Base-by-base conservation (phyloP, 1,140 invertebrate species). In the Zophobas morio region DNA sequence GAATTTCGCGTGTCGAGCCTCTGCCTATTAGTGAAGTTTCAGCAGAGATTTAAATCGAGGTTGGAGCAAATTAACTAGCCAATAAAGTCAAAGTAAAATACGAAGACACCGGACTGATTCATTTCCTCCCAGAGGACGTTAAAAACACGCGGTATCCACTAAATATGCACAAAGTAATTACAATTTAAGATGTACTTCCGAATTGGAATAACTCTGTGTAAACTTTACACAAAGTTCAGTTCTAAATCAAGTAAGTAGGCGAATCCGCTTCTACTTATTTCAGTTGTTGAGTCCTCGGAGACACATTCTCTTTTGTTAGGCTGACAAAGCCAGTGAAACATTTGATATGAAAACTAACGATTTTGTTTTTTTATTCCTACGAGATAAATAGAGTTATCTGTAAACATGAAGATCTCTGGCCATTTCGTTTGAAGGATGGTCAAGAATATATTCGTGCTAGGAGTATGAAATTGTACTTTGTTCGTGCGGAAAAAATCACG, bases 121-220 rank as follows among this genome's bases (percentile, higher is more conserved):
- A 84, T 80, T 79, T 53, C 66, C 76, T 79, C 81, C 79, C 80
- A 39, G 37, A 81, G 78, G 80, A 79, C 82, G 80, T 81, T 84
- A 83, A 83, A 84, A 84, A 83, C 82, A 82, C 81, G 73, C 81
- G 78, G 79, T 77, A 79, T 78, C 81, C 79, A 83, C 81, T 84
- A 84, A 84, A 84, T 84, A 84, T 83, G 82, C 82, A 75, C 66
- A 70, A 83, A 81, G 80, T 84, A 83, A 84, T 84, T 83, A 83
- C 82, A 83, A 84, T 82, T 82, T 81, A 81, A 84, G 79, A 81
- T 80, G 79, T 84, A 82, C 80, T 82, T 81, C 81, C 80, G 82
- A 79, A 81, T 81, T 71, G 74, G 78, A 70, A 76, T 80, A 76
- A 78, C 54, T 74, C 53, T 51, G 76, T 73, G 57, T 70, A 74